phyloP scores from a whole-genome alignment of 2,113 vertebrate species.

The Sylvicapra grimmia region DNA sequence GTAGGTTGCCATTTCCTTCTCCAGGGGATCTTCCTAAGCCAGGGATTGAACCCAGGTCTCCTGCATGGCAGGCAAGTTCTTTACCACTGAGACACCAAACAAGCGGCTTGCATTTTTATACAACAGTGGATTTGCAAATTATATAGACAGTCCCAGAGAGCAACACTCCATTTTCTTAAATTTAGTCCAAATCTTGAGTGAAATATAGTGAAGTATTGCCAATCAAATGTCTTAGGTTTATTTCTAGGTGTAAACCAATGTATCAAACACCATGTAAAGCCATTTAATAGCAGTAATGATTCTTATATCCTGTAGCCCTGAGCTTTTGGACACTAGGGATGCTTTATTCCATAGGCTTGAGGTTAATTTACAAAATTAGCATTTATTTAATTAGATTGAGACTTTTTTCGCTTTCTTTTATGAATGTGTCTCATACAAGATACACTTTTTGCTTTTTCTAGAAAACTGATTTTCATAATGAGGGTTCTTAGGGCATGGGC shows the following conservation, averaged over 20 bases:
- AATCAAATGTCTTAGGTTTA: not conserved
- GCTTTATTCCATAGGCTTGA: not conserved
- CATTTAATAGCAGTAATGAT: not conserved
- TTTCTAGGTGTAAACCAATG: not conserved
- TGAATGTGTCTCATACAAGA: not conserved
- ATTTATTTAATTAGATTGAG: not conserved
- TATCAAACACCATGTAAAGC: not conserved
- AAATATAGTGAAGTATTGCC: not conserved
- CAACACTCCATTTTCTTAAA: not conserved
- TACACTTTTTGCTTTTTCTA: not conserved
- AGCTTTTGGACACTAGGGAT: not conserved
- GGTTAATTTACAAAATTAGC: not conserved
- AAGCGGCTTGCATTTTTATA: not conserved
- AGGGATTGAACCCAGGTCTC: not conserved
- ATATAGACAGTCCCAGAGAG: not conserved
- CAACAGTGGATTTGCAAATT: not conserved
- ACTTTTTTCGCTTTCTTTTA: not conserved
- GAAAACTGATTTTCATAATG: constrained; percentile 5
- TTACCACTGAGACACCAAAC: not conserved
- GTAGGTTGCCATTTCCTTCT: not conserved
- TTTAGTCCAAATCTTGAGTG: not conserved
- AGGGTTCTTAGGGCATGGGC: not conserved
- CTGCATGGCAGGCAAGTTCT: not conserved
- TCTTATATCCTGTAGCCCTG: not conserved
- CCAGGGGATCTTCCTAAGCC: not conserved